A percentile compares a stretch with the other conserved stretches of the same genome.
Evolutionary conservation across 2,113 vertebrate species (phyloP).

Genomic region (Lepisosteus oculatus): DNA sequence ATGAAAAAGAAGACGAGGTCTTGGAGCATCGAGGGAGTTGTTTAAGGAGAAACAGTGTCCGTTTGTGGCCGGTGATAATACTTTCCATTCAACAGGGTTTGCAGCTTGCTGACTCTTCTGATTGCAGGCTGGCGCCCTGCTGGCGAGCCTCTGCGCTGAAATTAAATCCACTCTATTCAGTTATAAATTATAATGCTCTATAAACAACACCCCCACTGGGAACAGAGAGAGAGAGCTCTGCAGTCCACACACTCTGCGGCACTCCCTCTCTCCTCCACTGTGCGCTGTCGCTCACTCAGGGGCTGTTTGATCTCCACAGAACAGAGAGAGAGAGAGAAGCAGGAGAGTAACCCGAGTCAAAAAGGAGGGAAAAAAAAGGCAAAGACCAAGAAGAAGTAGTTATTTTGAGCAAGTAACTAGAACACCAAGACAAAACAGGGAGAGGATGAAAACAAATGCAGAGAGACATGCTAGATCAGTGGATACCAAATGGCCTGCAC

Average conservation of each 20-base stretch:
- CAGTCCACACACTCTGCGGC: slow-evolving; percentile 11
- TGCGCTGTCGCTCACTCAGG: neutral
- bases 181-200: slow-evolving; percentile 99
- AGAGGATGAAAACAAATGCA: neutral
- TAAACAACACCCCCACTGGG: slow-evolving; percentile 97
- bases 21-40: slow-evolving; percentile 85
- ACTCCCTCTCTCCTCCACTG: slow-evolving; percentile 5
- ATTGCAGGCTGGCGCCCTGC: slow-evolving; percentile 97
- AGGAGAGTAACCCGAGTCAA: slow-evolving; percentile 56
- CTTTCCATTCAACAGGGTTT: slow-evolving; percentile 96
- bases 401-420: neutral
- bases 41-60: slow-evolving; percentile 97
- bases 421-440: neutral
- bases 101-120: slow-evolving; percentile 90
- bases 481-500: neutral
- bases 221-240: slow-evolving; percentile 50
- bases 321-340: slow-evolving; percentile 50
- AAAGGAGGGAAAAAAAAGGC: slow-evolving; percentile 49
- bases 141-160: slow-evolving; percentile 95
- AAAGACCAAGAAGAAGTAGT: slow-evolving; percentile 43
- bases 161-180: slow-evolving; percentile 99
- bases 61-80: slow-evolving; percentile 96
- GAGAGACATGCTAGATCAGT: neutral
- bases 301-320: slow-evolving; percentile 67
- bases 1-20: slow-evolving; percentile 75